Conservation (phyloP, 2,797 vertebrate species). For the Australoheros facetus region DNA sequence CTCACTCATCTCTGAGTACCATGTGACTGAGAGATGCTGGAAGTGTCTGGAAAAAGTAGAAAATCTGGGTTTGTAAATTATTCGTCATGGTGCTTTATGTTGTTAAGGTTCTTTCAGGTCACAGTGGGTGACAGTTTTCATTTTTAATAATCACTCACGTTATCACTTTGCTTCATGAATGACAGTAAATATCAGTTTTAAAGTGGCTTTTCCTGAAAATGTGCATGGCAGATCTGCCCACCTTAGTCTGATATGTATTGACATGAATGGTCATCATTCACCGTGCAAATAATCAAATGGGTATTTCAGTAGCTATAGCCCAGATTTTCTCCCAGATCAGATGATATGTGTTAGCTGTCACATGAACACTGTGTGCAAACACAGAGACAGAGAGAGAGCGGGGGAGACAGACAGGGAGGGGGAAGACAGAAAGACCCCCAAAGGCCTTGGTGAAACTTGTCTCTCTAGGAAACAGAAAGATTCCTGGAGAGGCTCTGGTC, state of each 20-base stretch:
- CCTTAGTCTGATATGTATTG: slow-evolving; percentile 12
- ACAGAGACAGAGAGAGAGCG: slow-evolving; percentile 26
- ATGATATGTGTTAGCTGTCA: slow-evolving; percentile 73
- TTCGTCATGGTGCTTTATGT: slow-evolving; percentile 22
- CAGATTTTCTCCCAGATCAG: slow-evolving; percentile 64
- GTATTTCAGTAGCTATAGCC: slow-evolving; percentile 48
- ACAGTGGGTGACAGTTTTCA: slow-evolving; percentile 24
- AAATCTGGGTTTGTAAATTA: neutral
- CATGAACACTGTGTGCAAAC: slow-evolving; percentile 72
- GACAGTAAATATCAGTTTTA: slow-evolving; percentile 32
- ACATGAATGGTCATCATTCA: slow-evolving; percentile 40
- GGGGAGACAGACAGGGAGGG: slow-evolving; percentile 12
- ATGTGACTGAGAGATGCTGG: slow-evolving; percentile 1
- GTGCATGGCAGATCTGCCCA: neutral
- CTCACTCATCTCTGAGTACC: slow-evolving; percentile 14
- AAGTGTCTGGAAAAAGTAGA: slow-evolving; percentile 2
- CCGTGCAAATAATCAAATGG: slow-evolving; percentile 35
- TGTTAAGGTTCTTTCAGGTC: slow-evolving; percentile 12
- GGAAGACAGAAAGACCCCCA: slow-evolving; percentile 42
- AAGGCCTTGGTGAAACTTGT: slow-evolving; percentile 56
- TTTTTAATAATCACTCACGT: slow-evolving; percentile 51
- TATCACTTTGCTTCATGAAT: slow-evolving; percentile 38
- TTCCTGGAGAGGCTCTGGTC: slow-evolving; percentile 56
- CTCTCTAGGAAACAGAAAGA: slow-evolving; percentile 66
- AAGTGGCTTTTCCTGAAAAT: slow-evolving; percentile 32